These are phyloP conservation scores for Drosophila gunungcola DNA, from an alignment of 1,140 invertebrate genomes.

Conservation along the genomic window DNA sequence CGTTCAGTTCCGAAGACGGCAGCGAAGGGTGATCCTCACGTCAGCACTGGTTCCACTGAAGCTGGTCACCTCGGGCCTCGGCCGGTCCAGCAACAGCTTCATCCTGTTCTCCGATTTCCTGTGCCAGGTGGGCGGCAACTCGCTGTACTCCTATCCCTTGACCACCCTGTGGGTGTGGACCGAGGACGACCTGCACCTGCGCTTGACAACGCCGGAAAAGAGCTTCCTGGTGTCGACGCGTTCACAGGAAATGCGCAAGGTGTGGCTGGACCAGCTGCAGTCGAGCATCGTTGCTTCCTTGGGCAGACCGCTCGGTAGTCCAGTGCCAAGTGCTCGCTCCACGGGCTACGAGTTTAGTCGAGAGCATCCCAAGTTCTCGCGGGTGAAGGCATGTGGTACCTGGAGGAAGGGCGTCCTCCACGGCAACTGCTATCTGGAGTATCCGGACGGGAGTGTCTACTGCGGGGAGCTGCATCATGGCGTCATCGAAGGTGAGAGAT, in stretches of 20 bases:
- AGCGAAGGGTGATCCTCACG: slow-evolving; percentile 91
- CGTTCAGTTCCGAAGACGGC: slow-evolving; percentile 57
- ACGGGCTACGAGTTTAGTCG: slow-evolving; percentile 90
- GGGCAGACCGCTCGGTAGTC: slow-evolving; percentile 86
- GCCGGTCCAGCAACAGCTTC: slow-evolving; percentile 89
- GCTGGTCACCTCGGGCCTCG: slow-evolving; percentile 84
- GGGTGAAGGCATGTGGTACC: slow-evolving; percentile 90
- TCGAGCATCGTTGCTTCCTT: slow-evolving; percentile 87
- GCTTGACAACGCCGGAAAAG: slow-evolving; percentile 92
- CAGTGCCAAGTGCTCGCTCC: slow-evolving; percentile 89
- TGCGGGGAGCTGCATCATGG: slow-evolving; percentile 92
- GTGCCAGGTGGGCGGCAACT: slow-evolving; percentile 88
- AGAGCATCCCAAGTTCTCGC: slow-evolving; percentile 90
- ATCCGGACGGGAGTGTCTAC: slow-evolving; percentile 92
- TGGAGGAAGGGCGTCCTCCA: slow-evolving; percentile 93
- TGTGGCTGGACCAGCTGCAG: slow-evolving; percentile 91
- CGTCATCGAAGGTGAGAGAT: slow-evolving; percentile 88
- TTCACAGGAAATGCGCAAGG: slow-evolving; percentile 89
- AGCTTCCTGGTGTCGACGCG: slow-evolving; percentile 88
- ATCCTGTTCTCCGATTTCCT: slow-evolving; percentile 91
- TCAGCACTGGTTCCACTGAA: slow-evolving; percentile 90
- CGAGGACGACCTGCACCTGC: slow-evolving; percentile 85
- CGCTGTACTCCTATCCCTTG: slow-evolving; percentile 88
- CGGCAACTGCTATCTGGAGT: slow-evolving; percentile 92
- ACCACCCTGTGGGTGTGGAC: slow-evolving; percentile 92